phyloP scores from a whole-genome alignment of 2,113 vertebrate genomes.

The Amazona guildingii region DNA sequence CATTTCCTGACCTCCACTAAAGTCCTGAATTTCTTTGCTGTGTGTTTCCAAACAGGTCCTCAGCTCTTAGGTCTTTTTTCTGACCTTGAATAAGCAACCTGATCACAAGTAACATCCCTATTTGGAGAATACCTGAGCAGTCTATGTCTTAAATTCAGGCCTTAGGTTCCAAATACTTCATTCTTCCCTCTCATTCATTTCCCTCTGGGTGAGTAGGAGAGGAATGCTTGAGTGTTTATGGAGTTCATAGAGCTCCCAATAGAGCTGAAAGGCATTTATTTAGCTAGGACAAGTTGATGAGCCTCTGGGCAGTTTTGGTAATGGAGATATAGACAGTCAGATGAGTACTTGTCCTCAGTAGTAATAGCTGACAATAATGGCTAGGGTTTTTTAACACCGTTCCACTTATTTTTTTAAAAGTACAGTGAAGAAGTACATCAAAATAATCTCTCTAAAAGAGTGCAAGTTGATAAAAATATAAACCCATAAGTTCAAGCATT shows the following conservation, averaged over 20 bases:
- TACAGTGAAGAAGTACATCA: neutral
- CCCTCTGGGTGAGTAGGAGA: neutral
- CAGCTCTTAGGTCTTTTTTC: neutral
- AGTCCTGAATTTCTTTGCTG: neutral
- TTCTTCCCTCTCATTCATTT: neutral
- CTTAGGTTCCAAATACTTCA: neutral
- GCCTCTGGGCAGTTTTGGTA: neutral
- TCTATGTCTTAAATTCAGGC: neutral
- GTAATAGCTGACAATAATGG: neutral
- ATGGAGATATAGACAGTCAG: neutral
- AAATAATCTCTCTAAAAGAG: neutral
- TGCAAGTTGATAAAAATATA: neutral
- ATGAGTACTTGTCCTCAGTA: neutral
- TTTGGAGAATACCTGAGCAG: neutral
- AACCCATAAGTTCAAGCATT: neutral
- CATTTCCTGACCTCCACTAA: neutral
- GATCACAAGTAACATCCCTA: neutral
- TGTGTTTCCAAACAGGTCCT: neutral
- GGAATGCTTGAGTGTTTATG: neutral
- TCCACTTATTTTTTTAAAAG: neutral
- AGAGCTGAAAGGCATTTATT: neutral
- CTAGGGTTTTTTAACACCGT: accelerated
- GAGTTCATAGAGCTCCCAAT: neutral
- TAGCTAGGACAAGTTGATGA: neutral
- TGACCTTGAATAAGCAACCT: neutral